Conservation (phyloP, 2,797 vertebrate genomes). For the Anabas testudineus region DNA sequence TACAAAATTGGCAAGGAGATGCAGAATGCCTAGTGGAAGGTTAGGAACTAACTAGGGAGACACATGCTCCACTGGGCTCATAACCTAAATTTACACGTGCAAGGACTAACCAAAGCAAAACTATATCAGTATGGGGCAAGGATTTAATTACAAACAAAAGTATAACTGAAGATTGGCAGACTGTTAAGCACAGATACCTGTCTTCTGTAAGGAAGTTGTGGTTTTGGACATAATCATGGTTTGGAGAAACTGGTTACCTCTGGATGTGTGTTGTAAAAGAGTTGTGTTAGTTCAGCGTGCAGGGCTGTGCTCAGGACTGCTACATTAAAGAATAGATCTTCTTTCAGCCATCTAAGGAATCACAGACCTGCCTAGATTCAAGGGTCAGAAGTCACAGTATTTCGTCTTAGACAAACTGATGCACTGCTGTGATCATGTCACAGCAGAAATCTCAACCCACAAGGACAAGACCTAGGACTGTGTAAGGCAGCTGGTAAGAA, state of each 20-base stretch:
- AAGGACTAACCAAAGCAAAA: slow-evolving; percentile 83
- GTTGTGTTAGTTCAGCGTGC: slow-evolving; percentile 49
- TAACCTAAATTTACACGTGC: slow-evolving; percentile 57
- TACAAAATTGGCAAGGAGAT: slow-evolving; percentile 99
- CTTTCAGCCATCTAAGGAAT: slow-evolving; percentile 18
- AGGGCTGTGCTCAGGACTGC: slow-evolving; percentile 68
- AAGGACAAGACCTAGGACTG: slow-evolving; percentile 9
- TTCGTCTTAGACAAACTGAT: slow-evolving; percentile 28
- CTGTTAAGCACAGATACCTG: slow-evolving; percentile 59
- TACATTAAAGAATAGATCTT: slow-evolving; percentile 30
- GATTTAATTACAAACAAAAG: slow-evolving; percentile 48
- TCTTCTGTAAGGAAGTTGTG: slow-evolving; percentile 59
- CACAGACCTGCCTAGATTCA: slow-evolving; percentile 20
- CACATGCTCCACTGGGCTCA: slow-evolving; percentile 48
- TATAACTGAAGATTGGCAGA: slow-evolving; percentile 61
- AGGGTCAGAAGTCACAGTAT: slow-evolving; percentile 29
- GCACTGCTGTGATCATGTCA: slow-evolving; percentile 36
- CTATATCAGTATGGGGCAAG: slow-evolving; percentile 76
- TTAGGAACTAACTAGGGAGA: slow-evolving; percentile 60
- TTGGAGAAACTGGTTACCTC: slow-evolving; percentile 60
- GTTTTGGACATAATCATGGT: slow-evolving; percentile 49
- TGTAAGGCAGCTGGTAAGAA: slow-evolving; percentile 55
- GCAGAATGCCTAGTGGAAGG: slow-evolving; percentile 92
- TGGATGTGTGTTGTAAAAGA: slow-evolving; percentile 63
- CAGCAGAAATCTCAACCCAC: slow-evolving; percentile 37